Evolutionary conservation across 1,140 invertebrate species (phyloP), one percentile per base, ranked within the genome.

Genomic region (Meloidogyne exigua): DNA sequence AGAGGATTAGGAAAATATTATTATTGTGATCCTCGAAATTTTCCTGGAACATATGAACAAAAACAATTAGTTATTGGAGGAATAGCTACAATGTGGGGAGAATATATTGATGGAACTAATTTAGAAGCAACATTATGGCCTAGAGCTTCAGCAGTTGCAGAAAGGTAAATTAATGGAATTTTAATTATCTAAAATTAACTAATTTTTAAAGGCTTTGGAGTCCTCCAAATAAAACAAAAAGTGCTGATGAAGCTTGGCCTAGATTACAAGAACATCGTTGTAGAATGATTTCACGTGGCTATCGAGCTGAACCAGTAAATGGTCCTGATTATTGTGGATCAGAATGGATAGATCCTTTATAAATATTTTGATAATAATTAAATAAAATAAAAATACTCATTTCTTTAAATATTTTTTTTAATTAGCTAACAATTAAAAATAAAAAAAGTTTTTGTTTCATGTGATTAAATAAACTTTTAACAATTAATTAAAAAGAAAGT

Each of bases 81-180:
- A 1, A 94, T 95, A 88, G 92, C 93, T 5, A 94, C 93, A 82
- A 93, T 96, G 92, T 95, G 94, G 94, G 91, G 91, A 26, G 82
- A 88, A 76, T 88, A 83, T 68, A 81, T 88, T 18, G 88, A 88
- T 69, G 81, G 68, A 23, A 88, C 85, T 32, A 88, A 89, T 75
- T 18, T 88, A 21, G 57, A 88, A 15, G n/a, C 81, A 2, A 91
- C 0, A 69, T 25, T 81, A 25, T 80, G 86, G 86, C 78, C 78
- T 36, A 23, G 78, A 68, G 78, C 78, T 25, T 81, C 78, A 13
- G 79, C 78, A 13, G 78, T 80, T 18, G 78, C 78, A 36, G 78
- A 80, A 63, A 39, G 77, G 18, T 72, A 18, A 10, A 15, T 32
- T n/a, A n/a, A n/a, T n/a, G n/a, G n/a, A n/a, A 9, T 32, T 18